Conservation (phyloP, 2,113 vertebrate genomes). For the Struthidea cinerea region DNA sequence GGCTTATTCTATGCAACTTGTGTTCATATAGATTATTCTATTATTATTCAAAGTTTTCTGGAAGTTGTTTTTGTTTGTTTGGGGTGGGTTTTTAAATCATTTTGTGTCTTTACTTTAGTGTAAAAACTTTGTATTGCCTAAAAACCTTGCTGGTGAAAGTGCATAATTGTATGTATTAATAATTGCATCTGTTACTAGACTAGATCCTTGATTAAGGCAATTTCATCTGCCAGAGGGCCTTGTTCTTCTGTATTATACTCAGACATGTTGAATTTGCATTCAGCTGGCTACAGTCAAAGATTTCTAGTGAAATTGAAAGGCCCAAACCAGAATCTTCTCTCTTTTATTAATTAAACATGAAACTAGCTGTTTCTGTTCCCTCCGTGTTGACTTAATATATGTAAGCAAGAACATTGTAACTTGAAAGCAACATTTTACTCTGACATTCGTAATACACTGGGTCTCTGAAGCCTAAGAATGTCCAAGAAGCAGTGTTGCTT, state of each 20-base stretch:
- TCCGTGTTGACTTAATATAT: not conserved
- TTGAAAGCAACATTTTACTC: not conserved
- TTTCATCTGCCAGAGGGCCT: not conserved
- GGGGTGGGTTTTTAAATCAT: not conserved
- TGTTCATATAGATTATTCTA: not conserved
- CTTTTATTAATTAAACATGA: not conserved
- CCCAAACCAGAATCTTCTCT: not conserved
- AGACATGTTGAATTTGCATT: not conserved
- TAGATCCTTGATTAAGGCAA: not conserved
- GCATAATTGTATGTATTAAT: not conserved
- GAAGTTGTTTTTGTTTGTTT: not conserved
- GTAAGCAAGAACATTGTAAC: not conserved
- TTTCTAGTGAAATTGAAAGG: not conserved
- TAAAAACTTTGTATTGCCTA: not conserved
- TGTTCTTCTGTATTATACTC: not conserved
- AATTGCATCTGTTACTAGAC: not conserved
- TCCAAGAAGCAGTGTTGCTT: not conserved
- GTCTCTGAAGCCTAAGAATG: not conserved
- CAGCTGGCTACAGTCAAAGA: not conserved
- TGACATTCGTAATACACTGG: not conserved
- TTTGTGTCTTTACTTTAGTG: not conserved
- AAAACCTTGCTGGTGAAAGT: not conserved
- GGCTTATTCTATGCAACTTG: not conserved
- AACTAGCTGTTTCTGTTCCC: not conserved
- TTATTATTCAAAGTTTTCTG: not conserved